These are phyloP conservation scores for Galbula dea DNA, from an alignment of 2,113 vertebrate genomes.

Conservation along the genomic window DNA sequence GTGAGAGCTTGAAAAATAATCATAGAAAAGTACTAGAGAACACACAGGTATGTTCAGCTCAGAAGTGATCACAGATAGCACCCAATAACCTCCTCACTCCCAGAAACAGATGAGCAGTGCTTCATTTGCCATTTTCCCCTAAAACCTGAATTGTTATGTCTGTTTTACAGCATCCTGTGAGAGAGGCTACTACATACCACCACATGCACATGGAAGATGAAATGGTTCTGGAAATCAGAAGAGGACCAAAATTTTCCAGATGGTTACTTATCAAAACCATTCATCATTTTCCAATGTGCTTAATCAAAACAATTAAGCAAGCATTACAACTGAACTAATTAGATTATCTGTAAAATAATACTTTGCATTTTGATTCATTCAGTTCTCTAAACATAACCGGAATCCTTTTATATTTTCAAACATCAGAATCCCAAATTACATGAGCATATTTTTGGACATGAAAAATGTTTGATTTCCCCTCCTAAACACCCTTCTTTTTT, in stretches of 20 bases:
- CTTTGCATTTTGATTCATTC: neutral
- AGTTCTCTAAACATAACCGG: neutral
- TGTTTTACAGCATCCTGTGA: neutral
- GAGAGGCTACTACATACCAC: neutral
- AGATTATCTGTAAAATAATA: neutral
- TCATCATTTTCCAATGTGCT: neutral
- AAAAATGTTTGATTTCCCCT: neutral
- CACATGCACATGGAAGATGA: neutral
- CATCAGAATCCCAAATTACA: neutral
- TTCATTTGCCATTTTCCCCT: neutral
- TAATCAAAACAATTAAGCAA: neutral
- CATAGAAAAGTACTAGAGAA: neutral
- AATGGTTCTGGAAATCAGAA: neutral
- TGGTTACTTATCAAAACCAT: neutral
- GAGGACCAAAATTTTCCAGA: neutral
- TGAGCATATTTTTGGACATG: neutral
- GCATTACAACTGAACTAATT: neutral
- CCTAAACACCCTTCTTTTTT: neutral
- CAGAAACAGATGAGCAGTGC: neutral
- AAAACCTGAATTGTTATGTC: neutral
- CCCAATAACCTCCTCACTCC: neutral
- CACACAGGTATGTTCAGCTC: neutral
- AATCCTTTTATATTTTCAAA: neutral
- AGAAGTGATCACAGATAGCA: neutral
- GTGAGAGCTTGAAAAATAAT: neutral